Evolutionary conservation across 2,113 vertebrate genomes (phyloP), one percentile per base, ranked within the genome.

Genomic region (Dipodomys merriami): DNA sequence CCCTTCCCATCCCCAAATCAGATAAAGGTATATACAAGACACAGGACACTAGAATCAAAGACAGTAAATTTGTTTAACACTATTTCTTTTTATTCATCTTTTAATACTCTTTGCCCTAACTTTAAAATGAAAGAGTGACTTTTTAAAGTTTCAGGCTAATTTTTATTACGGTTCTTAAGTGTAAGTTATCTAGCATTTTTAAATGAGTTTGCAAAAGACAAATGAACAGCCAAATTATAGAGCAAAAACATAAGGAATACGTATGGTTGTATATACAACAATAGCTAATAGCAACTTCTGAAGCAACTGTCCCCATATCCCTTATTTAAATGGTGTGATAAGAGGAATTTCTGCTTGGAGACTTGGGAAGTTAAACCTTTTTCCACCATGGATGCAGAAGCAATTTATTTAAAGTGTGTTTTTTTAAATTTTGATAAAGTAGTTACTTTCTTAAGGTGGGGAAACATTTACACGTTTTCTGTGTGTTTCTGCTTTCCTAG

Each of bases 41-140:
- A 39, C 35, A 39, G 39, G 39, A 5, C 39, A 39, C 39, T 39
- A 39, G 39, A 39, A 39, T 39, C 39, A 39, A 39, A 39, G 39
- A 39, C 39, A 39, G 39, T 39, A 13, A 53, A 53, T 53, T 53
- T 9, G 49, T 53, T 53, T 11, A 53, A 74, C 65, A 64, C 80
- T 74, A 85, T 76, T 89, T 81, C 44, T 44, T 49, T 57, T 90
- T 73, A 62, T 68, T 86, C 9, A 78, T 46, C 81, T 83, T 69
- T 86, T 71, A 39, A 7, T 84, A 57, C 29, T 82, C 71, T 94
- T n/a, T 67, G 71, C 49, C 71, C 67, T 33, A 78, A 89, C 2
- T 9, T 95, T 91, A 83, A 82, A 77, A 93, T 74, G 82, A 89
- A 92, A 93, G 7, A 4, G 57, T 30, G 18, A 19, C 23, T 60